Evolutionary conservation across 2,888 invertebrate genomes (phyloP).

Genomic region (Linnaemya tessellans): DNA sequence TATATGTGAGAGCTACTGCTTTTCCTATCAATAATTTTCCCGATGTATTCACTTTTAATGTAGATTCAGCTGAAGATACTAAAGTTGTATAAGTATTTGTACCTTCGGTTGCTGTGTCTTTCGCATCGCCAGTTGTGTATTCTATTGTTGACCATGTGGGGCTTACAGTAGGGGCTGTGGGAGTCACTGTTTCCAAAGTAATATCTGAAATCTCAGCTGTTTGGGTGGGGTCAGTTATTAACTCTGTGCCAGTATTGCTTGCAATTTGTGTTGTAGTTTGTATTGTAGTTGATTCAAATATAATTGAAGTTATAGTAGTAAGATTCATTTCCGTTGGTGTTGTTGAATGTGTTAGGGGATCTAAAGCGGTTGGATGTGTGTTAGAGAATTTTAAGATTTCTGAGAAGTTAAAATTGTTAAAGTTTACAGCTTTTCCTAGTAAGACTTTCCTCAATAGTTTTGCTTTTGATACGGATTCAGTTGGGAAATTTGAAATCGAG

Average conservation of each 20-base stretch:
- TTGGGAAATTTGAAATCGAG: not conserved
- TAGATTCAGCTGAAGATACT: not conserved
- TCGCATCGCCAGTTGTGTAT: not conserved
- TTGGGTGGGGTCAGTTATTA: not conserved
- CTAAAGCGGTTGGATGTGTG: not conserved
- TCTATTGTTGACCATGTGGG: not conserved
- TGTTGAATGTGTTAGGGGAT: not conserved
- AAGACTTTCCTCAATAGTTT: not conserved
- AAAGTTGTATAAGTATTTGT: not conserved
- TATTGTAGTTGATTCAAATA: not conserved
- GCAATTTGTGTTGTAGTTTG: not conserved
- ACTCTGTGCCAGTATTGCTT: not conserved
- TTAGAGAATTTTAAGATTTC: not conserved
- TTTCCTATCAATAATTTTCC: no score
- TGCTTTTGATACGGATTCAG: not conserved
- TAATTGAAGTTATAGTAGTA: not conserved
- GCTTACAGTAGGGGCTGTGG: not conserved
- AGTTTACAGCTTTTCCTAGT: conserved; percentile 15
- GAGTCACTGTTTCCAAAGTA: no score
- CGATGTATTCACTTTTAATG: not conserved
- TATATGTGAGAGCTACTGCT: no score
- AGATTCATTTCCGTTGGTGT: not conserved
- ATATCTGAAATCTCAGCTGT: not conserved
- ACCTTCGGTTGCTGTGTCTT: not conserved
- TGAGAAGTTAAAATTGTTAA: not conserved